Percentiles rank a stretch among this genome's conserved stretches.
Evolutionary conservation across 2,888 invertebrate species (phyloP).

Genomic region (Meteorus cinctellus): DNA sequence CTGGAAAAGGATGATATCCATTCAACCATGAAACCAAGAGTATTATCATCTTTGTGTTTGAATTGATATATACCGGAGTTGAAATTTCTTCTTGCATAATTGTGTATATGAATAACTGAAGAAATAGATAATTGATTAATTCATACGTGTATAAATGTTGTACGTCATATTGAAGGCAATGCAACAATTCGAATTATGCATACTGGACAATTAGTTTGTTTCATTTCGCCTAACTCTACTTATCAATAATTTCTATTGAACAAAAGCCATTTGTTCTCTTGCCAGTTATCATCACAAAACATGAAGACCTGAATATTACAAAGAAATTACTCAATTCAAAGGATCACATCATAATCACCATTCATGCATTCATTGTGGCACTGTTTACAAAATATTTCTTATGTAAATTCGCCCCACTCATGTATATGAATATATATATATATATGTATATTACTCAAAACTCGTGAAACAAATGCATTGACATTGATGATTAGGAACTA

Average conservation of each 20-base stretch:
- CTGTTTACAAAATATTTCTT: neutral
- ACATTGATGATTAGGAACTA: constrained; percentile 17
- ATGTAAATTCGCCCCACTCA: neutral
- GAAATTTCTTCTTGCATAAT: neutral
- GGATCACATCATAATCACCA: neutral
- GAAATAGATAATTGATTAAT: neutral
- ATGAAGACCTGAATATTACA: neutral
- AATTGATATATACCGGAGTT: neutral
- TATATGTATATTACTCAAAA: neutral
- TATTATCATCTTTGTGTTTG: neutral
- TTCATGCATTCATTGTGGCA: neutral
- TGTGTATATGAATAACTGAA: neutral
- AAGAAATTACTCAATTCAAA: neutral
- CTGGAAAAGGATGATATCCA: neutral
- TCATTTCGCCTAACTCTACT: neutral
- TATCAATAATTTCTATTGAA: neutral
- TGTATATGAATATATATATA: neutral
- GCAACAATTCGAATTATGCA: neutral
- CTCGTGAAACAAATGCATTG: neutral
- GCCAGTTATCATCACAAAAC: neutral
- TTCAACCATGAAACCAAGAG: constrained; percentile 36
- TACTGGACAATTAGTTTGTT: neutral
- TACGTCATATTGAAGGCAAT: neutral
- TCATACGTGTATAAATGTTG: neutral
- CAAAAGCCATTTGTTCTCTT: neutral